Percentiles rank a stretch among this genome's conserved stretches.
These are phyloP conservation scores for Odontothrips loti DNA, from an alignment of 2,888 invertebrate genomes.

Conservation along the genomic window DNA sequence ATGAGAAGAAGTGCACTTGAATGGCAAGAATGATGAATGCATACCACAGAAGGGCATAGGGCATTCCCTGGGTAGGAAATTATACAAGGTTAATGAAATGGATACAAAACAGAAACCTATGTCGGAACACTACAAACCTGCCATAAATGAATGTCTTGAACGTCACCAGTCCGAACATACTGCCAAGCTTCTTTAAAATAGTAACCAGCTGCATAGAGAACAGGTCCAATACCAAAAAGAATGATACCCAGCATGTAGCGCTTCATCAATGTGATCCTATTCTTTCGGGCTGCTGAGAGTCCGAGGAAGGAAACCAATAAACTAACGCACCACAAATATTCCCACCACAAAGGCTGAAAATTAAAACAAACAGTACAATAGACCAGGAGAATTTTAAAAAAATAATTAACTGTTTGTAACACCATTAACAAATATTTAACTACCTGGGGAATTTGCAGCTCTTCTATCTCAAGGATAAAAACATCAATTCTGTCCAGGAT, in stretches of 20 bases:
- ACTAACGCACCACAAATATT: slow-evolving; percentile 88
- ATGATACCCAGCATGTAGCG: slow-evolving; percentile 76
- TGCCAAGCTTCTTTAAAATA: slow-evolving; percentile 80
- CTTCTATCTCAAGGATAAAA: slow-evolving; percentile 90
- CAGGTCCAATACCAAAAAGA: slow-evolving; percentile 73
- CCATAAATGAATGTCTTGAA: slow-evolving; percentile 71
- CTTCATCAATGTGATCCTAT: slow-evolving; percentile 70
- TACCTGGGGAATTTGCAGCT: slow-evolving; percentile 82
- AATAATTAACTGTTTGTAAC: slow-evolving; percentile 43
- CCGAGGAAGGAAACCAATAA: slow-evolving; percentile 79
- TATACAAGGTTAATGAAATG: slow-evolving; percentile 31
- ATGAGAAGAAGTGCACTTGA: slow-evolving; percentile 83
- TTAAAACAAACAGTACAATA: slow-evolving; percentile 36
- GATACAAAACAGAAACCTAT: slow-evolving; percentile 33
- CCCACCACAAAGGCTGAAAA: slow-evolving; percentile 81
- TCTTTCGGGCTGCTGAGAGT: slow-evolving; percentile 78
- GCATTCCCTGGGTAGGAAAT: slow-evolving; percentile 65
- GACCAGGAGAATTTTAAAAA: neutral
- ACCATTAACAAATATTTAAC: slow-evolving; percentile 36
- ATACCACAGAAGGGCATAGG: slow-evolving; percentile 89
- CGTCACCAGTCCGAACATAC: slow-evolving; percentile 67
- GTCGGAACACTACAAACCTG: slow-evolving; percentile 56
- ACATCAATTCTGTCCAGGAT: slow-evolving; percentile 89
- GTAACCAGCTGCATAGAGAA: slow-evolving; percentile 74
- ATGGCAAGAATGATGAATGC: slow-evolving; percentile 79